Base-by-base conservation (phyloP, 2,797 vertebrate genomes). In the Hephaestus fuliginosus region DNA sequence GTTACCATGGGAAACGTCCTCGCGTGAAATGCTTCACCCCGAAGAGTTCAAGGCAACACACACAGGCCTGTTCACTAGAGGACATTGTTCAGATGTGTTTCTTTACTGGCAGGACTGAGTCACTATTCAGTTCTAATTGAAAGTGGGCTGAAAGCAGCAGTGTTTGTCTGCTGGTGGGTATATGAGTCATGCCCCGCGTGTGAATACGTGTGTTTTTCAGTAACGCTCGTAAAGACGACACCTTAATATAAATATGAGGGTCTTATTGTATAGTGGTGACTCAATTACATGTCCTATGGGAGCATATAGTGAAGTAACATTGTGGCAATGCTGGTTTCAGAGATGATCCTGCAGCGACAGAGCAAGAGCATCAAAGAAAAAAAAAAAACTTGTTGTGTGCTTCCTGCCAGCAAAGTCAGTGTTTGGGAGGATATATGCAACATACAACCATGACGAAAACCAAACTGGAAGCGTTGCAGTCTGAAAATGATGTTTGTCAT, bases 41-140 rank as follows among this genome's bases (percentile, higher is more conserved):
- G 57, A 78, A 65, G 62, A 74, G 58, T 63, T 30, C 9, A 30
- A 52, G 17, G 48, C 60, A 36, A 62, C 49, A 69, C 55, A 67
- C 52, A 66, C 68, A 70, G 49, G 39, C 76, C 49, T 65, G 41
- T 71, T 85, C 76, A 76, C 73, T 56, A 44, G 49, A 83, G 63
- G 71, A 69, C 81, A 86, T 89, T 88, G 82, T 88, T 86, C 41
- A 28, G 71, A 86, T 83, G 81, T 60, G 62, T 83, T 82, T 81
- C 76, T 86, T 91, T 90, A 86, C 91, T 88, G 87, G 91, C 85
- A 91, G 82, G 41, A 80, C 83, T 92, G 93, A 94, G 88, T 94
- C 93, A 92, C 85, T 86, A 75, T 87, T 87, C 76, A 86, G 57
- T 80, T 76, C 65, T 90, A 67, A 89, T 84, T 85, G 87, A 92